A percentile compares a stretch with the other conserved stretches of the same genome.
These are phyloP conservation scores for Slavum lentiscoides DNA, from an alignment of 2,888 invertebrate genomes.

Conservation along the genomic window DNA sequence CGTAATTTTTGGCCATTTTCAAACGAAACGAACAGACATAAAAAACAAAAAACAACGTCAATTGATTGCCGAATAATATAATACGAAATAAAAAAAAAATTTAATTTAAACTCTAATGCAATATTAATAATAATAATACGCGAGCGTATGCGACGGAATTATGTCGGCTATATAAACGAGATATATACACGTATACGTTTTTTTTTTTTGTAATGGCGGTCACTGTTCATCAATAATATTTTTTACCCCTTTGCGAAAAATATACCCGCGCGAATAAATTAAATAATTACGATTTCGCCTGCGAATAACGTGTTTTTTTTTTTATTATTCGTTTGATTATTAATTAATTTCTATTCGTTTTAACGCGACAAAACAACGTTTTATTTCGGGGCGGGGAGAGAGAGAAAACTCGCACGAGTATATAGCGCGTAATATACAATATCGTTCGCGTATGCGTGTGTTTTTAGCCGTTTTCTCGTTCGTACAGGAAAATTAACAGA, in stretches of 20 bases:
- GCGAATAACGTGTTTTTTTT: slow-evolving; percentile 11
- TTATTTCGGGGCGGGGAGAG: not conserved
- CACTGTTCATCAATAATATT: slow-evolving; percentile 41
- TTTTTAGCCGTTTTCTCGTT: no score
- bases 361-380: not conserved
- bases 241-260: slow-evolving; percentile 15
- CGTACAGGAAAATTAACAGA: no score
- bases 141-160: not conserved
- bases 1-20: not conserved
- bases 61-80: slow-evolving; percentile 18
- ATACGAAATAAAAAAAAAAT: slow-evolving; percentile 9
- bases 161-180: slow-evolving; percentile 11
- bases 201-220: not conserved
- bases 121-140: slow-evolving; percentile 31
- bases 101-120: slow-evolving; percentile 7
- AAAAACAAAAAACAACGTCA: not conserved
- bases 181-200: no score
- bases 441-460: no score
- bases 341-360: slow-evolving; percentile 26
- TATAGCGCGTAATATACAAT: no score
- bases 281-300: slow-evolving; percentile 23
- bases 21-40: not conserved
- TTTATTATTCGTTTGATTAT: slow-evolving; percentile 11
- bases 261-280: slow-evolving; percentile 6
- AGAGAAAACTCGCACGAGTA: no score